Conservation (phyloP, 2,888 invertebrate species). For the Hartigia nigra region DNA sequence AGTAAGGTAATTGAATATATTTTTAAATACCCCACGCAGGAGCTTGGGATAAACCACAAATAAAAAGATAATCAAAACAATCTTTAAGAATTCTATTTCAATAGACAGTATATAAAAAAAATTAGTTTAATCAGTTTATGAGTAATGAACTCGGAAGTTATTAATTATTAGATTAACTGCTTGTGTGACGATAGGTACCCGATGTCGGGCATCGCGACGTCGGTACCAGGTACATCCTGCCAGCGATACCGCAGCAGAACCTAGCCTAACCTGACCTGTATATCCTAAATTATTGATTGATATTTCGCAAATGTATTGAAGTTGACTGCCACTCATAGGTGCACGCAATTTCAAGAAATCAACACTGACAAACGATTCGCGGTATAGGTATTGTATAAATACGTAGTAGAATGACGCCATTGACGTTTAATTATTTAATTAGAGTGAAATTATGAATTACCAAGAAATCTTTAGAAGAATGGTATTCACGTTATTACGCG, state of each 20-base stretch:
- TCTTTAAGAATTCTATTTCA: background rate
- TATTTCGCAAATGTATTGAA: background rate
- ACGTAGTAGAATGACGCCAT: background rate
- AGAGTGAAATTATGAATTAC: background rate
- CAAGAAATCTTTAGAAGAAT: background rate
- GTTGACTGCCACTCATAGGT: background rate
- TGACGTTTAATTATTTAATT: background rate
- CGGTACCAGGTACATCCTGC: background rate
- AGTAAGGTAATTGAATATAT: background rate
- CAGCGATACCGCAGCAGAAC: background rate
- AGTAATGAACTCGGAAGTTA: background rate
- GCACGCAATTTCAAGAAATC: background rate
- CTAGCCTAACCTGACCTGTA: constrained; percentile 4
- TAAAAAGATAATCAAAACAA: background rate
- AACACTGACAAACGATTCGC: too few species aligned
- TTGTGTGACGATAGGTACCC: background rate
- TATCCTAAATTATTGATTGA: constrained; percentile 5
- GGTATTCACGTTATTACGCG: background rate
- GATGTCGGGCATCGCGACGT: background rate
- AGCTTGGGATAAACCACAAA: background rate
- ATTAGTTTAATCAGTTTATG: background rate
- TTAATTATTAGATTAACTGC: background rate
- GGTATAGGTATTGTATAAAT: background rate
- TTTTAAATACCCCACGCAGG: background rate
- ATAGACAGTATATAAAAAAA: background rate